Evolutionary conservation across 2,797 vertebrate species (phyloP), one percentile per base, ranked within the genome.

Genomic region (Yasuhikotakia modesta): DNA sequence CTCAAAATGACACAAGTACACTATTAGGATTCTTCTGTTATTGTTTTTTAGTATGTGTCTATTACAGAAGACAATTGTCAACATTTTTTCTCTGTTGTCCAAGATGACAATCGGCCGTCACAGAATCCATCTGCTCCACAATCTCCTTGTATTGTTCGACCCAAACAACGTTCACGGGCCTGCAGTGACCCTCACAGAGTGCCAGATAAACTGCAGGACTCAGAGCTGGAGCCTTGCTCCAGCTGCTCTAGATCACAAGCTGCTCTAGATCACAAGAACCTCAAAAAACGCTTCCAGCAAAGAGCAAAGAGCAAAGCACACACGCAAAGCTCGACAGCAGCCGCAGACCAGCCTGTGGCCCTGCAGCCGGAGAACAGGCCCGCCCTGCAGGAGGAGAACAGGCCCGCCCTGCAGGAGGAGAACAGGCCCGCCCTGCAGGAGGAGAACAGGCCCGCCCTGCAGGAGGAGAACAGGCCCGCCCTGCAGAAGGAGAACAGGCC

Each of bases 101-200:
- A 43, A 86, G 87, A 94, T 80, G 94, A 91, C 68, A 91, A 87
- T 91, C 92, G 61, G 66, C 81, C 87, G 0, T 78, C 86, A 45
- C 79, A 87, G 24, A 84, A 73, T 27, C 88, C 76, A 27, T 88
- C 88, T 53, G 86, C 87, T 5, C 82, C 87, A 1, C 87, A 91
- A 8, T 90, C 92, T n/a, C 88, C 89, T 69, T 94, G 87, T 81
- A 94, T 94, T 10, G 96, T 98, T 0, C 94, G 97, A 39, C 96
- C 96, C 0, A 99, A 98, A 88, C 94, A 95, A 76, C 95, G 94
- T 65, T 55, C 86, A 0, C 60, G 60, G 27, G 65, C 76, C 53
- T 85, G 88, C 53, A 64, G 88, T 1, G 88, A 87, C 2, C 30
- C 90, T 71, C 89, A 86, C 83, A 90, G 86, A 86, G 86, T 85